Conservation (phyloP, 2,888 invertebrate genomes). For the Julus scandinavius region DNA sequence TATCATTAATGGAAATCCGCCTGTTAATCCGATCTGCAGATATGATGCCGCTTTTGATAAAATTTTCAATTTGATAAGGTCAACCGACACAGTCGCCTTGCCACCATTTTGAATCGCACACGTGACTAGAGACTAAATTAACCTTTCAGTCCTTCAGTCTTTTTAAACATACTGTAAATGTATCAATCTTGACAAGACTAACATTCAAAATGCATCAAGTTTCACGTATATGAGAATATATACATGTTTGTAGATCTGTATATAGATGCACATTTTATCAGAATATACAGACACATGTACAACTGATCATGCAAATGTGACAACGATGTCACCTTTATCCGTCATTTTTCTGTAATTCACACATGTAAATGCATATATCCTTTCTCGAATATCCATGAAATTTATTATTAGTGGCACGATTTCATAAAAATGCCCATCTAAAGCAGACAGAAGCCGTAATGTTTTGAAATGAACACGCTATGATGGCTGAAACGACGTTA, state of each 20-base stretch:
- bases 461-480: neutral
- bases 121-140: neutral
- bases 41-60: neutral
- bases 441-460: neutral
- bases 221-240: neutral
- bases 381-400: neutral
- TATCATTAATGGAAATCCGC: slow-evolving; percentile 19
- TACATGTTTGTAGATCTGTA: too few relatives aligned
- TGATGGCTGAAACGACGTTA: neutral
- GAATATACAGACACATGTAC: too few relatives aligned
- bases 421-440: neutral
- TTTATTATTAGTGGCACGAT: neutral
- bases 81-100: neutral
- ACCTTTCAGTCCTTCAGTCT: neutral
- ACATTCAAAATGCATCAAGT: neutral
- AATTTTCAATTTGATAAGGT: neutral
- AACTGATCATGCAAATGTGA: too few relatives aligned
- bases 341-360: too few relatives aligned
- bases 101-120: neutral
- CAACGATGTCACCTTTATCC: too few relatives aligned
- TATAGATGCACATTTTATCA: too few relatives aligned
- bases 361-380: neutral
- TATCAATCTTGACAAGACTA: too few relatives aligned
- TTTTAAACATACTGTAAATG: too few relatives aligned
- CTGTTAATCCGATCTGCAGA: slow-evolving; percentile 5